Percentiles rank a stretch among this genome's conserved stretches.
Conservation (phyloP, 2,888 invertebrate species). For the Andrena bicolor region DNA sequence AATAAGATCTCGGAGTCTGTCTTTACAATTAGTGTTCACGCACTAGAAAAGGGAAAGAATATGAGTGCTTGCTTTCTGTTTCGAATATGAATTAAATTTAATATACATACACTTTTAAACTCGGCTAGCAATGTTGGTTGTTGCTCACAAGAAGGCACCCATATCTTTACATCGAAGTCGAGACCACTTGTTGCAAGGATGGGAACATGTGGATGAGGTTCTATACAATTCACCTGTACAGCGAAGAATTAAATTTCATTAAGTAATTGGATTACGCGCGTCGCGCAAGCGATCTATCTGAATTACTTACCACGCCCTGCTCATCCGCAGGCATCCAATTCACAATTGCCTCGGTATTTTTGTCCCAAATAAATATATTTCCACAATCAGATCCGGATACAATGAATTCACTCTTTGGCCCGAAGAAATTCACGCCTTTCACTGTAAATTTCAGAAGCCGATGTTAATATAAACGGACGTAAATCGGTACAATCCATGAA, state of each 20-base stretch:
- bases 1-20: slow-evolving; percentile 40
- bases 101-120: slow-evolving; percentile 62
- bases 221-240: slow-evolving; percentile 94
- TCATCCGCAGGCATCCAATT: slow-evolving; percentile 94
- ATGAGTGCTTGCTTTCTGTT: not conserved
- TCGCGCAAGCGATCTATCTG: not conserved
- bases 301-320: slow-evolving; percentile 90
- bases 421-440: slow-evolving; percentile 97
- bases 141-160: slow-evolving; percentile 91
- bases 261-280: slow-evolving; percentile 8
- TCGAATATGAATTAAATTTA: slow-evolving; percentile 1
- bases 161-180: slow-evolving; percentile 96
- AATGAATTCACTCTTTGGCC: slow-evolving; percentile 95
- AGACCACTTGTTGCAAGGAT: slow-evolving; percentile 96
- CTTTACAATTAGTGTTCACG: slow-evolving; percentile 47
- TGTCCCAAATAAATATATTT: slow-evolving; percentile 96
- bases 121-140: slow-evolving; percentile 40
- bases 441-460: slow-evolving; percentile 85
- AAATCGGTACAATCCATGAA: slow-evolving; percentile 3
- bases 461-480: slow-evolving; percentile 20
- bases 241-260: slow-evolving; percentile 38
- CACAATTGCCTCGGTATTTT: slow-evolving; percentile 94
- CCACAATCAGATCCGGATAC: slow-evolving; percentile 98
- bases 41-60: slow-evolving; percentile 39
- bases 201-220: slow-evolving; percentile 95